A percentile compares a stretch with the other conserved stretches of the same genome.
Conservation (phyloP, 1,140 invertebrate species). For the Caenorhabditis tropicalis region DNA sequence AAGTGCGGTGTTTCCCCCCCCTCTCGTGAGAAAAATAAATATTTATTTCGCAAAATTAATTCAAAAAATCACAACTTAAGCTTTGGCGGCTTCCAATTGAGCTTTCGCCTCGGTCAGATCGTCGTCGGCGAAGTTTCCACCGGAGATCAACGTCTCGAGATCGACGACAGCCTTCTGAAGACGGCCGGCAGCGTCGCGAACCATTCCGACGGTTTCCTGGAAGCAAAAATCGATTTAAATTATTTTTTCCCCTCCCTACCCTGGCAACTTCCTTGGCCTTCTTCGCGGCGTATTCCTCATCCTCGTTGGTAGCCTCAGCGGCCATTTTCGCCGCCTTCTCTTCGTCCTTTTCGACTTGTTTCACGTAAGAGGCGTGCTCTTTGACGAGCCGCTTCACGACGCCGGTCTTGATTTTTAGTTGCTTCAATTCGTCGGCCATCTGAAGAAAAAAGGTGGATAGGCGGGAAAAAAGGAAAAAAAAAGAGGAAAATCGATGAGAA, state of each 20-base stretch:
- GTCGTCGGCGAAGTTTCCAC: neutral
- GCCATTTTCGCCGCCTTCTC: conserved; percentile 36
- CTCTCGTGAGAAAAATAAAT: no score
- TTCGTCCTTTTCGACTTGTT: conserved; percentile 38
- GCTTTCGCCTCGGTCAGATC: neutral
- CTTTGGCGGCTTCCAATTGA: neutral
- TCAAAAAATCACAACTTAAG: neutral
- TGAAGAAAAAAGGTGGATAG: no score
- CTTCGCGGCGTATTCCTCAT: conserved; percentile 50
- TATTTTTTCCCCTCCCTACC: neutral
- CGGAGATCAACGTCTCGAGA: neutral
- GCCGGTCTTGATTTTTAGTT: conserved; percentile 48
- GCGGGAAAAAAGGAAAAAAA: no score
- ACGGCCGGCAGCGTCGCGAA: neutral
- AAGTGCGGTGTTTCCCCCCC: no score
- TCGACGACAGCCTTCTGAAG: conserved; percentile 14
- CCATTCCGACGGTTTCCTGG: neutral
- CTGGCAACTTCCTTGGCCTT: conserved; percentile 34
- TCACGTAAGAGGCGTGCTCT: conserved; percentile 44
- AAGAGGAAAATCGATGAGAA: no score
- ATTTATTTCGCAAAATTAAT: neutral
- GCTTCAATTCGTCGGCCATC: conserved; percentile 12
- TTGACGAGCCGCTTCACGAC: conserved; percentile 42
- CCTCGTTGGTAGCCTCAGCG: conserved; percentile 34
- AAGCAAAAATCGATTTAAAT: neutral